Evolutionary conservation across 2,113 vertebrate species (phyloP).

Genomic region (Corapipo altera): DNA sequence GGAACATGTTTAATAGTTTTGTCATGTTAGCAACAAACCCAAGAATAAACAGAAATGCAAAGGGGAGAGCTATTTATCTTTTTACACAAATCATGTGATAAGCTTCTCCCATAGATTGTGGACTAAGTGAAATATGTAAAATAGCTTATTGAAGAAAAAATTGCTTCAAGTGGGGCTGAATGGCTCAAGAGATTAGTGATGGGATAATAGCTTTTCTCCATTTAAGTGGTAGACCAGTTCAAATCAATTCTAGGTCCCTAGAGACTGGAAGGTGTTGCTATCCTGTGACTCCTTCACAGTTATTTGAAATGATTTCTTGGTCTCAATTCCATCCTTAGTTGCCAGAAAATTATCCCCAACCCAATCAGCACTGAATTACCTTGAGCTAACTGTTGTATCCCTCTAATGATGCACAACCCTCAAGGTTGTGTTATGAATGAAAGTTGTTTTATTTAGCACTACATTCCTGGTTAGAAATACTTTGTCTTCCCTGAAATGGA

Average conservation of each 20-base stretch:
- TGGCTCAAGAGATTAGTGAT: conserved; percentile 50
- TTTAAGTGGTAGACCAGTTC: conserved; percentile 40
- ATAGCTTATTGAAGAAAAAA: conserved; percentile 49
- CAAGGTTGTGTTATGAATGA: not conserved
- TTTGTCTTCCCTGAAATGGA: not conserved
- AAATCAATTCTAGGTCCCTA: conserved; percentile 52
- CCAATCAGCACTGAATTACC: conserved; percentile 1
- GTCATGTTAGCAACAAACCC: not conserved
- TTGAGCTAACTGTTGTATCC: not conserved
- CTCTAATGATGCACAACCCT: not conserved
- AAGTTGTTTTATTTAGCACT: not conserved
- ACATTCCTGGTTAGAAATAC: not conserved
- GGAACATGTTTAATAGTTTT: not conserved
- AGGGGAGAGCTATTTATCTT: not conserved
- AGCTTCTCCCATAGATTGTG: not conserved
- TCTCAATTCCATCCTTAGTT: conserved; percentile 1
- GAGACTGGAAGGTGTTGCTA: conserved; percentile 29
- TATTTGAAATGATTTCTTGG: conserved; percentile 39
- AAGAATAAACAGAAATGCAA: not conserved
- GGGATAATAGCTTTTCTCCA: conserved; percentile 59
- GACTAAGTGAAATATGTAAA: conserved; percentile 47
- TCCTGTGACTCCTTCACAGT: not conserved
- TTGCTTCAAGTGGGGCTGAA: conserved; percentile 27
- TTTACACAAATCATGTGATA: not conserved
- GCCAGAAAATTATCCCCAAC: conserved; percentile 18